Base-by-base conservation (phyloP, 1,140 invertebrate genomes). In the Drosophila tsacasi region DNA sequence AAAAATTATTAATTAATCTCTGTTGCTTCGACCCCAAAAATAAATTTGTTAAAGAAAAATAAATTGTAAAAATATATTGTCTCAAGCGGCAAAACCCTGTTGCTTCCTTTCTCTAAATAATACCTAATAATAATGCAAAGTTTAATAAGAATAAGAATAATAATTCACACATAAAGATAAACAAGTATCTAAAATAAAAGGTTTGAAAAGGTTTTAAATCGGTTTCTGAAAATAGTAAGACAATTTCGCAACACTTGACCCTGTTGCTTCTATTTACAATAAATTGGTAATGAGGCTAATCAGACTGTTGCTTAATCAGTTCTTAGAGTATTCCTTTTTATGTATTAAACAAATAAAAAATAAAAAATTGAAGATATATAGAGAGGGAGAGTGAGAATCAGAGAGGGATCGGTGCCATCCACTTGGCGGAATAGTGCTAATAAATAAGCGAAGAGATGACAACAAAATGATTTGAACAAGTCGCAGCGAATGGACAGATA, bases 401-500 rank as follows among this genome's bases (percentile, higher is more conserved):
- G 32, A 30, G n/a, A 64, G 59, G 39, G 65, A 65, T 27, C 19
- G n/a, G 37, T 30, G 27, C 44, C 47, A 57, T 39, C 61, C 65
- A 79, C 47, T 81, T 85, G 76, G 25, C 83, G 60, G 47, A 55
- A 35, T 63, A 61, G 83, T 87, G 83, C 68, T 86, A 86, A 86
- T 89, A 74, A 83, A 89, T 69, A 47, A 65, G 52, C 64, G 60
- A 47, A 47, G 65, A 63, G 65, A 60, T 54, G 76, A 61, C 68
- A 78, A 65, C 60, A 77, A 83, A 60, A 80, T 71, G 40, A 55
- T 76, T 67, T 63, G 39, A 78, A 68, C 74, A 55, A 80, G 50
- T 76, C 58, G 46, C 49, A 49, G 19, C 32, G 61, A 75, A 75
- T 58, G 54, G 49, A 23, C 19, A 37, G 66, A 44, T 42, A 54